Evolutionary conservation across 2,797 vertebrate species (phyloP).

Genomic region (Hipposideros larvatus): DNA sequence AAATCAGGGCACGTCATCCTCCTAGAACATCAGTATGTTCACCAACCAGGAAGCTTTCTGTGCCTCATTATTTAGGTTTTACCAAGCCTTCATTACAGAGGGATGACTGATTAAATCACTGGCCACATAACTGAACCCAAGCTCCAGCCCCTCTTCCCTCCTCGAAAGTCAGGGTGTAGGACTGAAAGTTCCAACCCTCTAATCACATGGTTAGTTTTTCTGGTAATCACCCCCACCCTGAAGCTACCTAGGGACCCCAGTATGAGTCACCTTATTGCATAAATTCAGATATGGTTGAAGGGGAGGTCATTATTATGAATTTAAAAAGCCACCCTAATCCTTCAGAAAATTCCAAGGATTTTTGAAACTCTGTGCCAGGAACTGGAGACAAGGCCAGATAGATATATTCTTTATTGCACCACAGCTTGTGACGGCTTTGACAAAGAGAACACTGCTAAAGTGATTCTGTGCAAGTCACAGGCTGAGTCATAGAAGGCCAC

Average conservation of each 20-base stretch:
- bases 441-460: not conserved
- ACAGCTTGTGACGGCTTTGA: not conserved
- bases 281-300: not conserved
- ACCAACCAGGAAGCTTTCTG: not conserved
- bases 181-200: not conserved
- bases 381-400: not conserved
- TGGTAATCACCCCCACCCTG: not conserved
- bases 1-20: not conserved
- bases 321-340: not conserved
- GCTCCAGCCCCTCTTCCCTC: not conserved
- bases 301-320: not conserved
- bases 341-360: slow-evolving; percentile 32
- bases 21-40: not conserved
- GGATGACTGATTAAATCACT: not conserved
- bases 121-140: not conserved
- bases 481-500: not conserved
- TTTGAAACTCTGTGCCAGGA: slow-evolving; percentile 8
- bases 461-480: not conserved
- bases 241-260: not conserved
- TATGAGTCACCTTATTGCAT: not conserved
- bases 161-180: not conserved
- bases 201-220: not conserved
- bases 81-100: not conserved
- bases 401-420: not conserved
- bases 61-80: not conserved